phyloP scores from a whole-genome alignment of 2,113 vertebrate genomes.

The Hydrochoerus hydrochaeris region DNA sequence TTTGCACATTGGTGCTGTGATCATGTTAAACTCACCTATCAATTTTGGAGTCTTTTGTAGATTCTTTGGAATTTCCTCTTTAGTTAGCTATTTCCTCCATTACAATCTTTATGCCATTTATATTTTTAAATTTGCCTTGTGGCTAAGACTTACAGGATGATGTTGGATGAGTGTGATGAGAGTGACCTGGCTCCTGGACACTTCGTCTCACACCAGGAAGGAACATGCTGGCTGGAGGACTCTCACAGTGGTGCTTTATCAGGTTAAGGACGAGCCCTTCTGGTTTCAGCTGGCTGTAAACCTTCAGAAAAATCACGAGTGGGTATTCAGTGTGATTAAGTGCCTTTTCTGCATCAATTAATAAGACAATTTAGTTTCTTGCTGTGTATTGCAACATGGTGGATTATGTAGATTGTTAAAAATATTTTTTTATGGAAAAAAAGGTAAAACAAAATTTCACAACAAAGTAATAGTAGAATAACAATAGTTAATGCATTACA shows the following conservation, averaged over 20 bases:
- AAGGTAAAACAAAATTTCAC: too few species aligned
- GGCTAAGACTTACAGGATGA: not conserved
- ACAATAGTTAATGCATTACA: too few species aligned
- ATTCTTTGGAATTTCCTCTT: not conserved
- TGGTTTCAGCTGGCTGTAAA: conserved; percentile 11
- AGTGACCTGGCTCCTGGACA: not conserved
- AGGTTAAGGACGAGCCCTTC: not conserved
- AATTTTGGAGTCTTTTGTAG: not conserved
- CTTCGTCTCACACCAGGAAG: not conserved
- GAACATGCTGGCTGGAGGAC: not conserved
- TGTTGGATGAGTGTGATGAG: not conserved
- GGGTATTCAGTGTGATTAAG: not conserved
- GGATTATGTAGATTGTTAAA: not conserved
- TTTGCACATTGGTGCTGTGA: not conserved
- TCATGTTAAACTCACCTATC: not conserved
- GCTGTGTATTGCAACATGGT: not conserved
- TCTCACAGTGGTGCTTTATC: not conserved
- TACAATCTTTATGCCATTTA: not conserved
- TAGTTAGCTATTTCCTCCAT: not conserved
- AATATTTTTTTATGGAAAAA: too few species aligned
- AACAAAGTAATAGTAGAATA: too few species aligned
- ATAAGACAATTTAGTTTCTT: conserved; percentile 9
- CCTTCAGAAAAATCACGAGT: not conserved
- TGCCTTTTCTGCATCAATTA: conserved; percentile 23
- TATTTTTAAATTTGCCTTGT: not conserved